Evolutionary conservation across 1,140 invertebrate species (phyloP).

Genomic region (Cataglyphis hispanica): DNA sequence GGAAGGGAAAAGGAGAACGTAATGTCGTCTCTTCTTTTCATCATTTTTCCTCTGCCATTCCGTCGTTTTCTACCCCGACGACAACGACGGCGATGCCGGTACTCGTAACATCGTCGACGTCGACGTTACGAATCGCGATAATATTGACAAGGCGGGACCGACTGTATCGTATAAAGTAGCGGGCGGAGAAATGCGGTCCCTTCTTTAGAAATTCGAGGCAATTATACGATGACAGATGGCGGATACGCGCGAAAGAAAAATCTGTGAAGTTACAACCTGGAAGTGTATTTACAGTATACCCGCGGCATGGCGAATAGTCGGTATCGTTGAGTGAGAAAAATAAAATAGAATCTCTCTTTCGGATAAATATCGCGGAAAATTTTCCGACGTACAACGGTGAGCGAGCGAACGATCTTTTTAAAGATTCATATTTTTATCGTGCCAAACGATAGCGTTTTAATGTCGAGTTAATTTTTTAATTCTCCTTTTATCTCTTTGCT

Average conservation of each 20-base stretch:
- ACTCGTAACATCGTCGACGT: constrained; percentile 58
- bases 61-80: constrained; percentile 30
- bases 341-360: constrained; percentile 21
- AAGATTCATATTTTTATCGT: background rate
- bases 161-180: constrained; percentile 56
- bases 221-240: constrained; percentile 53
- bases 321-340: constrained; percentile 1
- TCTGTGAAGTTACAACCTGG: constrained; percentile 20
- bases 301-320: constrained; percentile 21
- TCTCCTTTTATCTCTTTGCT: background rate
- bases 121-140: constrained; percentile 68
- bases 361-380: background rate
- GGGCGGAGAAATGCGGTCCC: constrained; percentile 31
- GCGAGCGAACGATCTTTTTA: constrained; percentile 25
- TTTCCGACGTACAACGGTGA: background rate
- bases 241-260: constrained; percentile 42
- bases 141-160: constrained; percentile 70
- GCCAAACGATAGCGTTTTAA: background rate
- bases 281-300: constrained; percentile 24
- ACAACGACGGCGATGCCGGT: constrained; percentile 1
- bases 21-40: constrained; percentile 63
- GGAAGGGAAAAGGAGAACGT: constrained; percentile 56
- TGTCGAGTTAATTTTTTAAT: background rate
- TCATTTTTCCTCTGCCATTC: constrained; percentile 52
- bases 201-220: constrained; percentile 44